Evolutionary conservation across 1,140 invertebrate species (phyloP), one percentile per base, ranked within the genome.

Genomic region (Agrypnia vestita): DNA sequence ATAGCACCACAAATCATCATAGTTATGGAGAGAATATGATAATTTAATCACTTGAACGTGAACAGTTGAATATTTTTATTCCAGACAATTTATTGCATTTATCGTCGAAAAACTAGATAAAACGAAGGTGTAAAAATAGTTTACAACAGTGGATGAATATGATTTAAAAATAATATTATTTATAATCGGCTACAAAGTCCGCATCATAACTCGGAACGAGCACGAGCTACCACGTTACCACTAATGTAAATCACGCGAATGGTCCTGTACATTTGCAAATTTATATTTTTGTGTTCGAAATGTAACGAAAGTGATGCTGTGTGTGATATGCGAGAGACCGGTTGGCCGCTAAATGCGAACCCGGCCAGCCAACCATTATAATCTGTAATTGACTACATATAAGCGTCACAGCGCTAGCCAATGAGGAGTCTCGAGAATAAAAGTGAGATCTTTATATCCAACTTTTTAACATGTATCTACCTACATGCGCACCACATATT

Each of bases 151-250:
- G 25, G 25, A 35, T 35, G 25, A 6, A 35, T 35, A 35, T 6
- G 25, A 35, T 35, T 35, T 35, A 35, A 35, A 35, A 35, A 35
- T 35, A 35, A 35, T 35, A 35, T 35, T 35, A 35, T 35, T 35
- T 35, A 35, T 35, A 35, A 35, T 6, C 25, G 6, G 25, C 25
- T 35, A 35, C 25, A 35, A 35, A 35, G 25, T 35, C 56, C 56
- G 12, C 12, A 15, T 61, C 56, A 61, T 61, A 61, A n/a, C 56
- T 61, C 17, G 10, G 10, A 0, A 17, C 35, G 12, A 43, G 35
- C 25, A 35, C 11, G 35, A 84, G 78, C 84, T 84, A 81, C 82
- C 59, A n/a, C n/a, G n/a, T n/a, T n/a, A n/a, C 81, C 81, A 53
- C 69, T 62, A 53, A 47, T 73, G 72, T 76, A 76, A 80, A 80